phyloP scores from a whole-genome alignment of 2,888 invertebrate genomes.

The Dioctria rufipes region DNA sequence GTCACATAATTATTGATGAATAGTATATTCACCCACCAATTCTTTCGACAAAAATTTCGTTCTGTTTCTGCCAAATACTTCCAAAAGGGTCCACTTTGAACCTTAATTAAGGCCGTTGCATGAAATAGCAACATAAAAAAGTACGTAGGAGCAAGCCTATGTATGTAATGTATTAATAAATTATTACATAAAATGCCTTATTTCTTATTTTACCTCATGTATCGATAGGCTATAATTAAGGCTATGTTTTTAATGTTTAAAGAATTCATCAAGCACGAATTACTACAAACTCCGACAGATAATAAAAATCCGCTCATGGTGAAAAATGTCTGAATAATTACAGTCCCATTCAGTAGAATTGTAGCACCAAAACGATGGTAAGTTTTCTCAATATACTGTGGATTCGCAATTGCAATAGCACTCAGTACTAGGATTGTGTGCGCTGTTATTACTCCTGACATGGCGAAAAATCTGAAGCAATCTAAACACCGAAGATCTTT shows the following conservation, averaged over 20 bases:
- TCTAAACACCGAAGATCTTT: constrained; percentile 54
- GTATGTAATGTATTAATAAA: constrained; percentile 35
- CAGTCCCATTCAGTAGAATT: constrained; percentile 55
- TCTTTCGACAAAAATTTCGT: constrained; percentile 68
- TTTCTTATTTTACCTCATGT: constrained; percentile 48
- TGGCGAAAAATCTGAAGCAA: constrained; percentile 50
- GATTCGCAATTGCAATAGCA: constrained; percentile 49
- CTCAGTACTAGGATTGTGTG: constrained; percentile 52
- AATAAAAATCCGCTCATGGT: constrained; percentile 54
- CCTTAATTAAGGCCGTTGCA: constrained; percentile 69
- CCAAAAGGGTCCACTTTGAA: constrained; percentile 71
- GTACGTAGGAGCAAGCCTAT: constrained; percentile 71
- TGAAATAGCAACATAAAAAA: constrained; percentile 69
- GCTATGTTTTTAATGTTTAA: neutral
- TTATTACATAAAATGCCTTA: too few relatives aligned
- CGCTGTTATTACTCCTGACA: constrained; percentile 54
- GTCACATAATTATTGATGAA: constrained; percentile 72
- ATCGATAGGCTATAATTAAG: constrained; percentile 20
- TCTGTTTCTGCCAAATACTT: constrained; percentile 68
- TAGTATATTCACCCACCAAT: constrained; percentile 73
- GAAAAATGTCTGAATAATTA: constrained; percentile 56
- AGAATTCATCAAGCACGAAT: too few relatives aligned
- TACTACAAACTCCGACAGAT: neutral
- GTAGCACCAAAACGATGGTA: constrained; percentile 31
- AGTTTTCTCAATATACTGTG: constrained; percentile 54